Conservation (phyloP, 2,797 vertebrate species). For the Cygnus olor region DNA sequence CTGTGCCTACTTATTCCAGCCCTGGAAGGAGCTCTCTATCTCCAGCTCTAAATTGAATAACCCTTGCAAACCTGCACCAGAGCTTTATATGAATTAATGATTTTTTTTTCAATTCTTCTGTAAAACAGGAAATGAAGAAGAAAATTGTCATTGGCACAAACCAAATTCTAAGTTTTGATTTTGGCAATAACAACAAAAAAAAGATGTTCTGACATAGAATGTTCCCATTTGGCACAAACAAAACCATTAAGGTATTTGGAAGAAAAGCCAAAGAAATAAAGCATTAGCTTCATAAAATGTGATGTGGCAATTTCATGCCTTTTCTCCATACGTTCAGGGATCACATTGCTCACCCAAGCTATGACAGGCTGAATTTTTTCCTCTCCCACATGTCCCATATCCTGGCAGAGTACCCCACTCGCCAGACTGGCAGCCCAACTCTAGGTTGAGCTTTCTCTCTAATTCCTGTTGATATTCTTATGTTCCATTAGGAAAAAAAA, state of each 20-base stretch:
- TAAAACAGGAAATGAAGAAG: not conserved
- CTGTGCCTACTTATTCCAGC: not conserved
- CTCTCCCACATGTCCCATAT: not conserved
- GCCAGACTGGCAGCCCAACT: not conserved
- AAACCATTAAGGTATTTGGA: constrained; percentile 42
- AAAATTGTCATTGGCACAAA: constrained; percentile 10
- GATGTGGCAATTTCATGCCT: not conserved
- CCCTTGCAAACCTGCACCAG: not conserved
- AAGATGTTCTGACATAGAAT: constrained; percentile 21
- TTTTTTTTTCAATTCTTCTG: not conserved
- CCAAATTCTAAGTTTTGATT: not conserved
- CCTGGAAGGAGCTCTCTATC: not conserved
- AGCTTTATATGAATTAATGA: not conserved
- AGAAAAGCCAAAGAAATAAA: constrained; percentile 42
- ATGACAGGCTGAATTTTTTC: not conserved
- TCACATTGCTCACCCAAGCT: not conserved
- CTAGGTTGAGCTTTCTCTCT: not conserved
- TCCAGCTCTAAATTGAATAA: not conserved
- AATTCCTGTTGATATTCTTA: not conserved
- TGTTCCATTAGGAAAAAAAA: not conserved
- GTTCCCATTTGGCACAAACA: constrained; percentile 37
- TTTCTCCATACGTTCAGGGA: not conserved
- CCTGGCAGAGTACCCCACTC: not conserved
- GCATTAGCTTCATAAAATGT: not conserved
- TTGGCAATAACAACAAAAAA: not conserved